phyloP scores from a whole-genome alignment of 2,888 invertebrate species.

The Keiferia lycopersicella region DNA sequence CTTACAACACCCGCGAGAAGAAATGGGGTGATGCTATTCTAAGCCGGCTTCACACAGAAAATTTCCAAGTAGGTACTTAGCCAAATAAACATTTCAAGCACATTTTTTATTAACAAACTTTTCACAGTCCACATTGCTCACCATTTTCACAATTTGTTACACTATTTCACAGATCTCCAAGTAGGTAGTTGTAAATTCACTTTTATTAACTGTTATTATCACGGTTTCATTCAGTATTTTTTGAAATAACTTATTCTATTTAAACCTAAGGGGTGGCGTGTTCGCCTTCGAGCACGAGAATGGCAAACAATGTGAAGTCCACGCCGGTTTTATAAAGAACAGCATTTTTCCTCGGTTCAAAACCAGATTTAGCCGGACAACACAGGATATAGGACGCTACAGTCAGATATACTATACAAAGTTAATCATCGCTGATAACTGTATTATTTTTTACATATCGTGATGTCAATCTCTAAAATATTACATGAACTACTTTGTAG shows the following conservation, averaged over 20 bases:
- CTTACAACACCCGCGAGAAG: too few species aligned
- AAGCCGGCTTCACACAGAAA: too few species aligned
- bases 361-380: slow-evolving; percentile 1
- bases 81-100: background rate
- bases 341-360: slow-evolving; percentile 23
- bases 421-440: too few species aligned
- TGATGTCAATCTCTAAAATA: too few species aligned
- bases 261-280: background rate
- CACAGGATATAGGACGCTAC: slow-evolving; percentile 4
- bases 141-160: slow-evolving; percentile 23
- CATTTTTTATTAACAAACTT: background rate
- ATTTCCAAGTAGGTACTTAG: background rate
- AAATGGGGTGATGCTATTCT: too few species aligned
- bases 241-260: background rate
- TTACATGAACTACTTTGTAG: background rate
- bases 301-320: slow-evolving; percentile 40
- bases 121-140: slow-evolving; percentile 17
- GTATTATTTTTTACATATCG: too few species aligned
- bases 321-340: slow-evolving; percentile 53
- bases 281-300: slow-evolving; percentile 40
- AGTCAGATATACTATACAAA: too few species aligned
- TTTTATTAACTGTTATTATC: background rate
- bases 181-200: too few species aligned
- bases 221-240: background rate
- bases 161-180: background rate